phyloP scores from a whole-genome alignment of 2,797 vertebrate genomes.

The Protosalanx chinensis region DNA sequence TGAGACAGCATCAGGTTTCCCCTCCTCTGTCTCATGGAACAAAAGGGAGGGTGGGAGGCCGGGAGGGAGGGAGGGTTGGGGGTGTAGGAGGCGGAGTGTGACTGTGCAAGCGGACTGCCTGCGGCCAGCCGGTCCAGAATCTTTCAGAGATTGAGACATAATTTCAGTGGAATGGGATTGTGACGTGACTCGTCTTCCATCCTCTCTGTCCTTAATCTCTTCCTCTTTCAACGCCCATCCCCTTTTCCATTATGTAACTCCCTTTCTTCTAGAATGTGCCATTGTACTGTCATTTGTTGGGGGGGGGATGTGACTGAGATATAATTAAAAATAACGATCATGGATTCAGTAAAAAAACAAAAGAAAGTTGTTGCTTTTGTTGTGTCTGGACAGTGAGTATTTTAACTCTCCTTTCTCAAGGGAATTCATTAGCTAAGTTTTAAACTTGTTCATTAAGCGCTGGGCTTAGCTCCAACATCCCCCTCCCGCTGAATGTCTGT shows the following conservation, averaged over 20 bases:
- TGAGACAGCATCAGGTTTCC: constrained; percentile 13
- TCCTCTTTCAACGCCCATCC: neutral
- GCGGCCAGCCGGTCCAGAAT: neutral
- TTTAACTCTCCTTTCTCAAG: too few relatives aligned
- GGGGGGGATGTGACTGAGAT: neutral
- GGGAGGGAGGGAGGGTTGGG: neutral
- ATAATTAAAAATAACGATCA: too few relatives aligned
- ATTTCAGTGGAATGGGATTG: neutral
- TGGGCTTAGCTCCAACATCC: neutral
- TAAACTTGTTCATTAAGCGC: neutral
- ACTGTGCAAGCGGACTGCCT: constrained; percentile 18
- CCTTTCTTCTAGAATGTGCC: neutral
- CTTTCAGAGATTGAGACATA: neutral
- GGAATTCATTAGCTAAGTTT: too few relatives aligned
- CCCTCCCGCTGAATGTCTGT: neutral
- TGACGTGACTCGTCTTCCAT: neutral
- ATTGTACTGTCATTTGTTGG: neutral
- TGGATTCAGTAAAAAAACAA: too few relatives aligned
- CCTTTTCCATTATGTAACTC: neutral
- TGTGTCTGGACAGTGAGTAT: too few relatives aligned
- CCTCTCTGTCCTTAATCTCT: neutral
- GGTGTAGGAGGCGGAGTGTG: constrained; percentile 11
- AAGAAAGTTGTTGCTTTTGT: too few relatives aligned
- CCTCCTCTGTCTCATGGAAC: neutral
- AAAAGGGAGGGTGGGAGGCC: too few relatives aligned